A percentile compares a stretch with the other conserved stretches of the same genome.
phyloP scores from a whole-genome alignment of 1,140 invertebrate genomes.

The Varroa destructor region DNA sequence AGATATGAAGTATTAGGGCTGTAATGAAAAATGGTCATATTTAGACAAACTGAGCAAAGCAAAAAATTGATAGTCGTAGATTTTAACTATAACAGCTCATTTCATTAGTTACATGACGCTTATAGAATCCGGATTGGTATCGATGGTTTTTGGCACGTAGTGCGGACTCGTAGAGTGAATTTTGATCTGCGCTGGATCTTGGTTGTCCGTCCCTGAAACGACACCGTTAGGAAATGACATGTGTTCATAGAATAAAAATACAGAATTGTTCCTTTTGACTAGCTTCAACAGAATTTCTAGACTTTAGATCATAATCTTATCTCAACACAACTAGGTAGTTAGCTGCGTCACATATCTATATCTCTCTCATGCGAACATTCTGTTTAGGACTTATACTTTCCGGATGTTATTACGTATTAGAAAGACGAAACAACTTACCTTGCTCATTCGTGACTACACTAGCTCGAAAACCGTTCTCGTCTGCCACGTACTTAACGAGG shows the following conservation, averaged over 20 bases:
- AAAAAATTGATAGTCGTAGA: too few relatives aligned
- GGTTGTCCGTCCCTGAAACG: conserved; percentile 18
- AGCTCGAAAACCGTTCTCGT: conserved; percentile 36
- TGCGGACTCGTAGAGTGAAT: conserved; percentile 7
- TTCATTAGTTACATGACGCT: too few relatives aligned
- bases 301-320: too few relatives aligned
- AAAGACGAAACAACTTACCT: background rate
- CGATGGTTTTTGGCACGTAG: conserved; percentile 2
- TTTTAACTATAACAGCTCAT: too few relatives aligned
- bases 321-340: too few relatives aligned
- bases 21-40: too few relatives aligned
- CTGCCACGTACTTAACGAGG: conserved; percentile 36
- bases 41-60: too few relatives aligned
- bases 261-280: too few relatives aligned
- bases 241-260: too few relatives aligned
- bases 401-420: background rate
- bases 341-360: background rate
- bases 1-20: too few relatives aligned
- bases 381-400: background rate
- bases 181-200: conserved; percentile 19
- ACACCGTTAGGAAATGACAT: background rate
- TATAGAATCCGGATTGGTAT: background rate
- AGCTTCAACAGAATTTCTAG: too few relatives aligned
- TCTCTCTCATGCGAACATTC: background rate
- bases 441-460: conserved; percentile 31